Conservation (phyloP, 2,113 vertebrate species). For the Stegostoma tigrinum region DNA sequence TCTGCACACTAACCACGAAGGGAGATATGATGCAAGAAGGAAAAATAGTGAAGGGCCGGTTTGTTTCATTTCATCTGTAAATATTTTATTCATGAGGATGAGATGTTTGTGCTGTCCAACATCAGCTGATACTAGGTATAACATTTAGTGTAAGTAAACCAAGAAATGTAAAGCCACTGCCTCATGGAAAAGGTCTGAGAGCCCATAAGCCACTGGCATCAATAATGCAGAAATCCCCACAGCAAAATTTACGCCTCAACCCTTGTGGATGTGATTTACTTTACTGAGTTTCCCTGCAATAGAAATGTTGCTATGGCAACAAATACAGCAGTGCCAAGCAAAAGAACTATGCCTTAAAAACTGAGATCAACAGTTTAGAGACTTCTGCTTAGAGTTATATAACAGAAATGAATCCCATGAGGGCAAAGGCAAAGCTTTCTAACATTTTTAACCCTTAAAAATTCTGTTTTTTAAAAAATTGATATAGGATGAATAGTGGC, state of each 20-base stretch:
- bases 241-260: neutral
- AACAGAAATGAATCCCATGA: slow-evolving; percentile 23
- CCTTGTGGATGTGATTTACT: slow-evolving; percentile 31
- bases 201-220: neutral
- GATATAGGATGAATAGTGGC: neutral
- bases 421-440: neutral
- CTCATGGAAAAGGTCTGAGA: neutral
- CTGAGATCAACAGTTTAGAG: slow-evolving; percentile 25
- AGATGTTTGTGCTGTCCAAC: neutral
- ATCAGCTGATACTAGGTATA: slow-evolving; percentile 33
- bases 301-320: slow-evolving; percentile 31
- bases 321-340: slow-evolving; percentile 13
- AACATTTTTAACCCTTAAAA: slow-evolving; percentile 9
- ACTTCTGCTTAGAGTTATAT: neutral
- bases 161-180: neutral
- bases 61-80: slow-evolving; percentile 8
- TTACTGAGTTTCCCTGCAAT: neutral
- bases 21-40: slow-evolving; percentile 20
- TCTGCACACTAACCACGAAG: neutral
- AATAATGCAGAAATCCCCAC: neutral
- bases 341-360: slow-evolving; percentile 3
- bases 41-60: slow-evolving; percentile 1
- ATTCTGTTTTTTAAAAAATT: too few species aligned
- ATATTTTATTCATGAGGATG: slow-evolving; percentile 30
- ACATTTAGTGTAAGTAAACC: neutral